Conservation (phyloP, 35 echinoderm and acorn worm species). For the Nesometra sesokonis region DNA sequence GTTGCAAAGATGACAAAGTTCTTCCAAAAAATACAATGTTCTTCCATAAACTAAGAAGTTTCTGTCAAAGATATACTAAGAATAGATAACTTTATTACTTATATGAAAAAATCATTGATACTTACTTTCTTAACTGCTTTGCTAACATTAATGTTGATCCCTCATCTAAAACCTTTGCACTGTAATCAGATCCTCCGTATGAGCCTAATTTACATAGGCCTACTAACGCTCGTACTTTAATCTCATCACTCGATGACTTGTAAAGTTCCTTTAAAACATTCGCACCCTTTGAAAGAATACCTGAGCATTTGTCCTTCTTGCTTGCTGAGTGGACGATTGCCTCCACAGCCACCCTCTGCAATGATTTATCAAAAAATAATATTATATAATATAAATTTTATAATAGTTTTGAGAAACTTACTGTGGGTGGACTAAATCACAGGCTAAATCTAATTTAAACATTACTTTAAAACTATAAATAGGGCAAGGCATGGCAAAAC, state of each 20-base stretch:
- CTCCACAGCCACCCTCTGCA: constrained; percentile 69
- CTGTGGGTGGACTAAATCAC: too few relatives aligned
- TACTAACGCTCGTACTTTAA: constrained; percentile 80
- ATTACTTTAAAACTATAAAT: too few relatives aligned
- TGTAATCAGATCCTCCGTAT: constrained; percentile 75
- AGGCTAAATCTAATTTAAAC: too few relatives aligned
- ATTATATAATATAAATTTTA: too few relatives aligned
- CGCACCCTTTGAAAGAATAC: constrained; percentile 49
- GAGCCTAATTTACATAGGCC: constrained; percentile 87
- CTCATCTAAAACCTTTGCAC: constrained; percentile 54
- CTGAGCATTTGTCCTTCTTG: constrained; percentile 81
- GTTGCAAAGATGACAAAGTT: too few relatives aligned
- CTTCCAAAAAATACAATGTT: too few relatives aligned
- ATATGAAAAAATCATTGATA: too few relatives aligned
- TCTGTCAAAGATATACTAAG: too few relatives aligned
- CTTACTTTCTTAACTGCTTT: constrained; percentile 69
- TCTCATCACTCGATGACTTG: constrained; percentile 57
- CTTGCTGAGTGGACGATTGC: constrained; percentile 75
- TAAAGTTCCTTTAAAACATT: constrained; percentile 72
- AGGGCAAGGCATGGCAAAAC: too few relatives aligned
- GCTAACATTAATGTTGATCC: constrained; percentile 65
- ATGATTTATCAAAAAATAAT: neutral
- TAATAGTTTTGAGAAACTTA: too few relatives aligned
- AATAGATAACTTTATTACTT: too few relatives aligned
- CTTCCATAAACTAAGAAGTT: too few relatives aligned